phyloP scores from a whole-genome alignment of 1,140 invertebrate genomes.

The Lepidurus packardi region DNA sequence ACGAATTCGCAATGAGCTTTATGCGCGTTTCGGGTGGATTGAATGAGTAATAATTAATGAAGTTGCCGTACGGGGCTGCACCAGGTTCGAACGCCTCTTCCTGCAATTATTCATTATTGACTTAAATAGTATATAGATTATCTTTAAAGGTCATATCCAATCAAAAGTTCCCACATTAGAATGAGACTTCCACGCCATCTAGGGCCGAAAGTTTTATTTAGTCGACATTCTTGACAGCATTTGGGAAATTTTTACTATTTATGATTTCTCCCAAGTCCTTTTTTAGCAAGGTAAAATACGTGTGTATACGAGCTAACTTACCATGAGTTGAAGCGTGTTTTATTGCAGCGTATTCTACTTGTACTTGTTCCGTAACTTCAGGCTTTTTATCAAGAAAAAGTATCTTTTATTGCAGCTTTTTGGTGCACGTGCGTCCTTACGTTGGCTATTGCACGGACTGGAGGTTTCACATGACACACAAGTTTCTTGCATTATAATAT shows the following conservation, averaged over 20 bases:
- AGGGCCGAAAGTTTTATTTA: not conserved
- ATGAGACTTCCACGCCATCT: not conserved
- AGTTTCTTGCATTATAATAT: too few relatives aligned
- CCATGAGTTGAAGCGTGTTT: not conserved
- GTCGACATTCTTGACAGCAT: not conserved
- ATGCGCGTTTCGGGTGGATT: conserved; percentile 61
- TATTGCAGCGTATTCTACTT: not conserved
- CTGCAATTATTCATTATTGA: not conserved
- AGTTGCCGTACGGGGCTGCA: conserved; percentile 69
- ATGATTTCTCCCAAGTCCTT: not conserved
- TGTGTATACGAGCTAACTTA: not conserved
- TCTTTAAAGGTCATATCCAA: not conserved
- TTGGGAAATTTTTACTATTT: not conserved
- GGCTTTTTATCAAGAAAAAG: not conserved
- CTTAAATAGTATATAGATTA: not conserved
- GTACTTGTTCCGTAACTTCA: not conserved
- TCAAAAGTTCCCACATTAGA: not conserved
- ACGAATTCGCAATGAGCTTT: conserved; percentile 51
- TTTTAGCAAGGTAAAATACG: not conserved
- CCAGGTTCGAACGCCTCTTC: conserved; percentile 55
- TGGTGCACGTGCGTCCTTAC: too few relatives aligned
- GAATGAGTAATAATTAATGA: conserved; percentile 79
- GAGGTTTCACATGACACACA: too few relatives aligned
- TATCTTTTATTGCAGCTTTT: not conserved
- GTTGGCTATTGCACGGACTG: too few relatives aligned